Conservation (phyloP, 2,888 invertebrate species). For the Melipona beecheii region DNA sequence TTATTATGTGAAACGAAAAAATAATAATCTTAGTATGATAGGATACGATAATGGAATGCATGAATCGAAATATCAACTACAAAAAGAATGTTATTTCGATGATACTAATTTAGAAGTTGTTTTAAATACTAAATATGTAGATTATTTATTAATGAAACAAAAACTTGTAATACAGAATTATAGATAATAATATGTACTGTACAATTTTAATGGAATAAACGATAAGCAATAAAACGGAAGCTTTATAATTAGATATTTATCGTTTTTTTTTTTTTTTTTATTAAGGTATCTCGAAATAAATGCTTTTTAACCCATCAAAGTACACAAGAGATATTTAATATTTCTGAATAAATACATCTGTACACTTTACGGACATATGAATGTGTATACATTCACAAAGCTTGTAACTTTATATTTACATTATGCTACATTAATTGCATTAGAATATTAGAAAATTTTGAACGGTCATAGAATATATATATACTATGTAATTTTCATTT, state of each 20-base stretch:
- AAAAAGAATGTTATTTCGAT: conserved; percentile 55
- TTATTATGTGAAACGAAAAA: conserved; percentile 40
- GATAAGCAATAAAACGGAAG: conserved; percentile 13
- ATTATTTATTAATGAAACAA: conserved; percentile 72
- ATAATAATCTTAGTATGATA: not conserved
- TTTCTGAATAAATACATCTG: conserved; percentile 70
- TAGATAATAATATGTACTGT: conserved; percentile 24
- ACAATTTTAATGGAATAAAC: conserved; percentile 36
- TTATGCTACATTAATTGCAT: conserved; percentile 62
- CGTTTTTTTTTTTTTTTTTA: not conserved
- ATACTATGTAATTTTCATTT: conserved; percentile 35
- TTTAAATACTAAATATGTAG: conserved; percentile 66
- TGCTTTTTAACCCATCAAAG: conserved; percentile 55
- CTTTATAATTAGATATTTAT: conserved; percentile 29
- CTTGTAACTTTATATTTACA: conserved; percentile 64
- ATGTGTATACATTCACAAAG: conserved; percentile 60
- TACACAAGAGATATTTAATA: conserved; percentile 67
- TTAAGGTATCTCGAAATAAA: conserved; percentile 49
- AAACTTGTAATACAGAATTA: conserved; percentile 58
- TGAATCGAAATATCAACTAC: conserved; percentile 61
- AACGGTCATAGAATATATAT: conserved; percentile 53
- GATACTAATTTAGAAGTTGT: conserved; percentile 57
- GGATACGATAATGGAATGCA: conserved; percentile 14
- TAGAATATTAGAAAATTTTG: conserved; percentile 60
- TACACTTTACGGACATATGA: conserved; percentile 64